phyloP scores from a whole-genome alignment of 2,888 invertebrate species.

The Coremacera marginata region DNA sequence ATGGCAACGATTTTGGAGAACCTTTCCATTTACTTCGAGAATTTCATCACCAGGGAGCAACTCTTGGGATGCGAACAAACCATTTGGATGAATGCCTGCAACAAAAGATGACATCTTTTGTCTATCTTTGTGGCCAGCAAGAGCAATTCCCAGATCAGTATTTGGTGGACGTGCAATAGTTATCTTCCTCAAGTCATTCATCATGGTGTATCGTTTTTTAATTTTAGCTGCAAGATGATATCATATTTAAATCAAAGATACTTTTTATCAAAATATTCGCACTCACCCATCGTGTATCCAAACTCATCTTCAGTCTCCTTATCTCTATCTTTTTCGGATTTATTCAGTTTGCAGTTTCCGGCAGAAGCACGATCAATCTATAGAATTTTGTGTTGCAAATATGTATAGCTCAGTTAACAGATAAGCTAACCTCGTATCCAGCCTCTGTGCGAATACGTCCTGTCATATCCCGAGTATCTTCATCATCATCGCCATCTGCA shows the following conservation, averaged over 20 bases:
- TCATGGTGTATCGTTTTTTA: constrained; percentile 88
- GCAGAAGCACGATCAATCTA: constrained; percentile 92
- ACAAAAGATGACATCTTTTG: constrained; percentile 97
- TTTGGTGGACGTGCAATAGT: constrained; percentile 81
- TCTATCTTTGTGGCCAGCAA: constrained; percentile 94
- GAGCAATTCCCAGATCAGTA: constrained; percentile 88
- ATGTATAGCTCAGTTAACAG: no score
- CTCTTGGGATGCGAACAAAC: constrained; percentile 80
- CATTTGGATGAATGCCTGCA: constrained; percentile 93
- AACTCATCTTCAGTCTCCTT: constrained; percentile 90
- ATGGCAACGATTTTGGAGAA: constrained; percentile 94
- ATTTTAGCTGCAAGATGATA: constrained; percentile 81
- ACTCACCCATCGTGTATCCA: constrained; percentile 94
- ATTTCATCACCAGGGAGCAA: constrained; percentile 95
- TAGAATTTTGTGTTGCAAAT: constrained; percentile 39
- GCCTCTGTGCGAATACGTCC: constrained; percentile 83
- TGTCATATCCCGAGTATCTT: constrained; percentile 82
- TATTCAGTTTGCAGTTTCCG: constrained; percentile 82
- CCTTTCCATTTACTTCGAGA: constrained; percentile 94
- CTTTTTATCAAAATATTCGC: neutral
- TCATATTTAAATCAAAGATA: constrained; percentile 67
- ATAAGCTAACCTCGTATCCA: constrained; percentile 77
- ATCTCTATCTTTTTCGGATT: constrained; percentile 83
- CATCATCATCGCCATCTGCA: constrained; percentile 73
- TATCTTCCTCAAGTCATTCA: constrained; percentile 76